Percentiles rank a stretch among this genome's conserved stretches.
These are phyloP conservation scores for Thera britannica DNA, from an alignment of 2,888 invertebrate species.

Conservation along the genomic window DNA sequence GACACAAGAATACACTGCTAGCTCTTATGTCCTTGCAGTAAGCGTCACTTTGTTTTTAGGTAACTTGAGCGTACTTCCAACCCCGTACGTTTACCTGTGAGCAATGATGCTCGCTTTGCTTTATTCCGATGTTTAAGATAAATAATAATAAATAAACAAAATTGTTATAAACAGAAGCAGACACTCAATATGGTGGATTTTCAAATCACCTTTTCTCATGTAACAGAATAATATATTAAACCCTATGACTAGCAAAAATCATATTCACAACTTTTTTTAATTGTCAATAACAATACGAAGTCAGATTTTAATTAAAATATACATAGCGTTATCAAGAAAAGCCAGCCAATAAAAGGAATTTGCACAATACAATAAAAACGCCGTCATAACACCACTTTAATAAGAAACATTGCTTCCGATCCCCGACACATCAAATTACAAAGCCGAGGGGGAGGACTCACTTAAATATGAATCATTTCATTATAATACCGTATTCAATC, in stretches of 20 bases:
- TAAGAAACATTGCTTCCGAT: constrained; percentile 82
- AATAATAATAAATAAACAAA: not conserved
- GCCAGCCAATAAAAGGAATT: constrained; percentile 43
- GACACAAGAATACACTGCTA: too few species aligned
- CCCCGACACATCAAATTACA: constrained; percentile 79
- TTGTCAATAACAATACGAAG: not conserved
- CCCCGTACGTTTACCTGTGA: too few species aligned
- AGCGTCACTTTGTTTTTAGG: too few species aligned
- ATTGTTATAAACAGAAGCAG: not conserved
- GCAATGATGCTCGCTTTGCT: too few species aligned
- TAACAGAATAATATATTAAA: too few species aligned
- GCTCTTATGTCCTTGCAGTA: too few species aligned
- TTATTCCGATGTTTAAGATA: too few species aligned
- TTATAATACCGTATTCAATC: constrained; percentile 85
- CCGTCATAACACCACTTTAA: constrained; percentile 80
- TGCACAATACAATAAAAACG: constrained; percentile 65
- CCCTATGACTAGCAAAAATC: too few species aligned
- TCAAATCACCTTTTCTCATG: too few species aligned
- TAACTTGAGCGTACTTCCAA: too few species aligned
- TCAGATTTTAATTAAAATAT: not conserved
- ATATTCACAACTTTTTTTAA: too few species aligned
- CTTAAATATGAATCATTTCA: constrained; percentile 86
- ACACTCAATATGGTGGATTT: not conserved
- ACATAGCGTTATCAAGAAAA: constrained; percentile 17
- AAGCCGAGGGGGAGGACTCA: constrained; percentile 79